Evolutionary conservation across 92 coral and sea anemone species (phyloP).

Genomic region (Porites cylindrica): DNA sequence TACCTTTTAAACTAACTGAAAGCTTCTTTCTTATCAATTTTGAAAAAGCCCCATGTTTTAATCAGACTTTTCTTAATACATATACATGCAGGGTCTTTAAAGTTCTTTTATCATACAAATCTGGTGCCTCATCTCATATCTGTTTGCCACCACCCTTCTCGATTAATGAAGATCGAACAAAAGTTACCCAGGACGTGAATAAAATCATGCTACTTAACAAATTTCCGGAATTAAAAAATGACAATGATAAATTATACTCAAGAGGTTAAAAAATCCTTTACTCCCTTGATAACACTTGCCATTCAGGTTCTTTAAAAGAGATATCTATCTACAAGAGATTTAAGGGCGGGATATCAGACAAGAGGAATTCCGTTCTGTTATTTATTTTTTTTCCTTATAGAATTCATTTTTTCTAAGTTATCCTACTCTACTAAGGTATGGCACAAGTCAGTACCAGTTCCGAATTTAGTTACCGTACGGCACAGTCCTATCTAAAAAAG

Average conservation of each 20-base stretch:
- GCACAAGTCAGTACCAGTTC: too few species aligned
- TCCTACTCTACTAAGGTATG: too few species aligned
- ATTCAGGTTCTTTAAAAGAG: neutral
- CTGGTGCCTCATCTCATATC: neutral
- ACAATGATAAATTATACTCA: too few species aligned
- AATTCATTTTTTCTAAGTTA: neutral
- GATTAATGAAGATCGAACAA: neutral
- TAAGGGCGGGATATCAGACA: too few species aligned
- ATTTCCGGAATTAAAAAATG: neutral
- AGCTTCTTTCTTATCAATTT: too few species aligned
- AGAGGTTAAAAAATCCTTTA: neutral
- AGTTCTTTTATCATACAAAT: too few species aligned
- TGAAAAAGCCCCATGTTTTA: neutral
- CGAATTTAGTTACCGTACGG: neutral
- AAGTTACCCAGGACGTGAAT: conserved; percentile 4
- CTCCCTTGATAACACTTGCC: neutral
- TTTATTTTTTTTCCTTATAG: conserved; percentile 11
- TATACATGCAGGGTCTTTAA: too few species aligned
- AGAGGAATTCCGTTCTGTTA: neutral
- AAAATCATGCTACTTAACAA: neutral
- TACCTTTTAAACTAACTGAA: too few species aligned
- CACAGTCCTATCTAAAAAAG: neutral
- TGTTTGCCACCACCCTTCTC: neutral
- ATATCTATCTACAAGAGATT: too few species aligned
- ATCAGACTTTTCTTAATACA: too few species aligned